These are phyloP conservation scores for Andrena dorsata DNA, from an alignment of 2,888 invertebrate species.

Conservation along the genomic window DNA sequence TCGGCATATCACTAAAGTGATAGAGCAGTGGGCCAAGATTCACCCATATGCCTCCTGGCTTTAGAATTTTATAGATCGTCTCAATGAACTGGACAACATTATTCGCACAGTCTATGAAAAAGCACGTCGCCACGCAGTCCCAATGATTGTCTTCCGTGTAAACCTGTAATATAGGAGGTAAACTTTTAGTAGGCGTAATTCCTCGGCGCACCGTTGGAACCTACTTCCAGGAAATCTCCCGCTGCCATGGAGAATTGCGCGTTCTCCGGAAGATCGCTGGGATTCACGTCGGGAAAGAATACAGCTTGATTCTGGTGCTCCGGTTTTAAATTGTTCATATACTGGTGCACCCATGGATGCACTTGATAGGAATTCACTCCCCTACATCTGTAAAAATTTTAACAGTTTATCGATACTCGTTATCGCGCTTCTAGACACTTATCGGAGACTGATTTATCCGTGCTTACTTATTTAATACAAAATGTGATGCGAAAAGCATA, in stretches of 20 bases:
- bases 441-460: neutral
- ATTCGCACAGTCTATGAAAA: slow-evolving; percentile 99
- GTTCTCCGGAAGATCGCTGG: slow-evolving; percentile 88
- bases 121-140: slow-evolving; percentile 98
- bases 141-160: slow-evolving; percentile 91
- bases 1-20: slow-evolving; percentile 93
- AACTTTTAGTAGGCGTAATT: neutral
- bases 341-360: slow-evolving; percentile 98
- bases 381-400: slow-evolving; percentile 85
- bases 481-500: slow-evolving; percentile 98
- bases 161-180: slow-evolving; percentile 85
- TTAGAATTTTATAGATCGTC: slow-evolving; percentile 94
- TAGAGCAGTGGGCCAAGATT: slow-evolving; percentile 97
- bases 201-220: neutral
- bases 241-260: slow-evolving; percentile 97
- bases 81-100: slow-evolving; percentile 98
- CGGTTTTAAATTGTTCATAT: slow-evolving; percentile 94
- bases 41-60: slow-evolving; percentile 95
- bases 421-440: neutral
- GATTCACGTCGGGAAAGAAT: slow-evolving; percentile 95
- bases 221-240: slow-evolving; percentile 97
- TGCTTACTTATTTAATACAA: slow-evolving; percentile 94
- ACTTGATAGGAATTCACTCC: slow-evolving; percentile 91
- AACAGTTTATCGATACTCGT: slow-evolving; percentile 40
- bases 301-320: slow-evolving; percentile 93